Evolutionary conservation across 64 coral and sea anemone species (phyloP), one percentile per base, ranked within the genome.

Genomic region (Dendrophyllia cribrosa): DNA sequence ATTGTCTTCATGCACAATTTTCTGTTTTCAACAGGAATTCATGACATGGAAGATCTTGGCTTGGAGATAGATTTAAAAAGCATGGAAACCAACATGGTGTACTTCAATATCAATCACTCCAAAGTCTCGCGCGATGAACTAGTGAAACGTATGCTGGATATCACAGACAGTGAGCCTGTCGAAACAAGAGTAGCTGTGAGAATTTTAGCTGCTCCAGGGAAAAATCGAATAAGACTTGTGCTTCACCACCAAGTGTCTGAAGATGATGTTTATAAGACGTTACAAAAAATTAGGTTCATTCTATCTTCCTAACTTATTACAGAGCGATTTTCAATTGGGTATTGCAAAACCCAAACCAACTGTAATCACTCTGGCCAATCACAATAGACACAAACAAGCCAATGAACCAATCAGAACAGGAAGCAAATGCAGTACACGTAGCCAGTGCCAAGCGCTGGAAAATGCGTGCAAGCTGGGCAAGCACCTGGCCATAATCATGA

Each of bases 21-120:
- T 63, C 76, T 59, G 14, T 14, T 56, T 23, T 78, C 8, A 70
- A 83, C 80, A 96, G 95, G 95, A 72, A 87, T 96, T 82, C 24
- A 77, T 11, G 82, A 94, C 4, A 83, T 94, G 92, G 55, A 52
- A 43, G 74, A 16, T 72, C 85, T 76, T 73, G 95, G 91, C 8
- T 13, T 97, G 58, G 71, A 73, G 21, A 43, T 97, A 9, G 92
- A 97, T 48, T 65, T 87, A 24, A 87, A 50, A 7, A 72, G 63
- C 10, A 55, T 91, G 7, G 80, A 97, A 44, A 75, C 92, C 51
- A 97, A 97, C 67, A 91, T 97, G 84, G 69, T 94, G 45, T 97
- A 70, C 45, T 97, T 97, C 62, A 74, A 70, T n/a, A 81, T 97
- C 47, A 48, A 82, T 43, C 87, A 94, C 49, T 55, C 22, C 15